These are phyloP conservation scores for Rambutsinella grinnellia DNA, from an alignment of 2,888 invertebrate genomes.

Conservation along the genomic window DNA sequence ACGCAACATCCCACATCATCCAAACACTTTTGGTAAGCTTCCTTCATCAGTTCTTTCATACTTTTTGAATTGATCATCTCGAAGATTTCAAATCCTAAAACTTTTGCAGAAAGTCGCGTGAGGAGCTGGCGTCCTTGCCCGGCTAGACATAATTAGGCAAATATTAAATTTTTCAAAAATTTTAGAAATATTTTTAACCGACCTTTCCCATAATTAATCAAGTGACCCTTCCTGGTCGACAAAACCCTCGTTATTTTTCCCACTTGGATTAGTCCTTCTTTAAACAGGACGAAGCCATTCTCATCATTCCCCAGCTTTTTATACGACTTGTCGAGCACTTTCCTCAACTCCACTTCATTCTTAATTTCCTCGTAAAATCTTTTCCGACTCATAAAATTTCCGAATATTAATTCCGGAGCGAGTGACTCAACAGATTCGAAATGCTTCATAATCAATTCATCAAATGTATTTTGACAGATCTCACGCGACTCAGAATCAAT, in stretches of 20 bases:
- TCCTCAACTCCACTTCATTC: not conserved
- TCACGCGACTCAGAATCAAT: not conserved
- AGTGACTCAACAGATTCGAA: constrained; percentile 20
- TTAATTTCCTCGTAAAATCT: constrained; percentile 25
- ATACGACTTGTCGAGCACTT: not conserved
- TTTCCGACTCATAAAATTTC: constrained; percentile 16
- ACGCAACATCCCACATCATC: constrained; percentile 26
- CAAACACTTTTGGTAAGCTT: not conserved
- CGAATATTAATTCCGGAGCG: constrained; percentile 6
- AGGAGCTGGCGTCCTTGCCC: constrained; percentile 26
- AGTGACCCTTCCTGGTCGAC: constrained; percentile 19
- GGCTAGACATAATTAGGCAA: no score
- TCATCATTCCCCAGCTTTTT: not conserved
- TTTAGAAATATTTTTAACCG: no score
- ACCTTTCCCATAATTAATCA: no score
- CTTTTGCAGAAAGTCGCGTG: not conserved
- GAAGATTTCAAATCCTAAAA: constrained; percentile 19
- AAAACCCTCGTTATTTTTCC: constrained; percentile 17
- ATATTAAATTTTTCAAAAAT: constrained; percentile 5
- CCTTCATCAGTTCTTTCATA: not conserved
- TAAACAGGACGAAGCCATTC: constrained; percentile 22
- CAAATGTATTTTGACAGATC: constrained; percentile 20
- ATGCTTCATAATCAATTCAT: constrained; percentile 13
- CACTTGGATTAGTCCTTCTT: constrained; percentile 19
- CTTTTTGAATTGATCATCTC: not conserved